Evolutionary conservation across 2,113 vertebrate species (phyloP).

Genomic region (Hippocampus mohnikei): DNA sequence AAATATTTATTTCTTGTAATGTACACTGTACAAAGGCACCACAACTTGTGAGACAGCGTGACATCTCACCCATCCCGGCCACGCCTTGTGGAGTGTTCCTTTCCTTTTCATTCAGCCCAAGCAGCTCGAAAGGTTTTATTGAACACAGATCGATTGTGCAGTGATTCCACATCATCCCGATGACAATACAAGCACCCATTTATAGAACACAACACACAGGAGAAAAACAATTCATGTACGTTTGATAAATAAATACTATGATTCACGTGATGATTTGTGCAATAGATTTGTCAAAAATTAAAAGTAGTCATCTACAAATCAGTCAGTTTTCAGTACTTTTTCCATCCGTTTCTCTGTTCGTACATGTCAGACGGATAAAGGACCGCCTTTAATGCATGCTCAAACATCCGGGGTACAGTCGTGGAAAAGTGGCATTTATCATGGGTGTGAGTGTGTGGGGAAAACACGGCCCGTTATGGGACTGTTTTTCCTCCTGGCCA

Average conservation of each 20-base stretch:
- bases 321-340: slow-evolving; percentile 30
- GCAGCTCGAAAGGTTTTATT: slow-evolving; percentile 32
- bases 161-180: slow-evolving; percentile 28
- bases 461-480: too few relatives aligned
- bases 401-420: too few relatives aligned
- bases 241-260: slow-evolving; percentile 23
- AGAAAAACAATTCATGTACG: background rate
- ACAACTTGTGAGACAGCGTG: slow-evolving; percentile 43
- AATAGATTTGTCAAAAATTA: slow-evolving; percentile 28
- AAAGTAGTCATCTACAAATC: slow-evolving; percentile 31
- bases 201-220: slow-evolving; percentile 2
- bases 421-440: too few relatives aligned
- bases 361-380: slow-evolving; percentile 23
- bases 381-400: too few relatives aligned
- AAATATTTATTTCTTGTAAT: slow-evolving; percentile 69
- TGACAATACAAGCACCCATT: slow-evolving; percentile 22
- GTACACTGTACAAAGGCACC: slow-evolving; percentile 66
- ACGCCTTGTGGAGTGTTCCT: slow-evolving; percentile 28
- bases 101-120: slow-evolving; percentile 30
- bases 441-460: too few relatives aligned
- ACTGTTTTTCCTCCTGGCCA: too few relatives aligned
- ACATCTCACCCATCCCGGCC: slow-evolving; percentile 38
- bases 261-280: slow-evolving; percentile 30
- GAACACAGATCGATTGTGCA: slow-evolving; percentile 28
- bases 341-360: slow-evolving; percentile 13